Evolutionary conservation across 2,113 vertebrate genomes (phyloP).

Genomic region (Jacana jacana): DNA sequence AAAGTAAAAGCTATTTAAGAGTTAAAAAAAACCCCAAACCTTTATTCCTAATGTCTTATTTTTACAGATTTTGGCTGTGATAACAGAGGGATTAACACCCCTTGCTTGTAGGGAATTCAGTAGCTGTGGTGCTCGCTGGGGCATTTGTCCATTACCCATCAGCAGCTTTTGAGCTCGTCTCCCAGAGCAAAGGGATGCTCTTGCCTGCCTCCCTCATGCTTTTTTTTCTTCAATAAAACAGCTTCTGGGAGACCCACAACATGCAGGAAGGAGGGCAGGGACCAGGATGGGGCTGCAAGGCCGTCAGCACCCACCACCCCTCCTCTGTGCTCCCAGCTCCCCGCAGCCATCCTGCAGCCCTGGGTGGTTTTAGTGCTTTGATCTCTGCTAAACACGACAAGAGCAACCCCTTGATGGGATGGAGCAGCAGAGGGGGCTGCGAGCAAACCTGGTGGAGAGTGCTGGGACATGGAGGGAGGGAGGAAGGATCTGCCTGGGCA

Average conservation of each 20-base stretch:
- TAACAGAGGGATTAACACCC: neutral
- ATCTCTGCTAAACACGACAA: neutral
- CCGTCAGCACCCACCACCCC: rapidly evolving
- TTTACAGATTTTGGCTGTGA: neutral
- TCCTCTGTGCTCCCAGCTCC: neutral
- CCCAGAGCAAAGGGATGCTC: neutral
- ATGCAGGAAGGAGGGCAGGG: neutral
- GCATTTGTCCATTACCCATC: neutral
- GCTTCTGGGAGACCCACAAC: neutral
- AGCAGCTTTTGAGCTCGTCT: neutral
- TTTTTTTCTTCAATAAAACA: neutral
- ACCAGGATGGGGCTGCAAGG: neutral
- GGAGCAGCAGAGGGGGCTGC: too few relatives aligned
- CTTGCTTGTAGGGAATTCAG: rapidly evolving
- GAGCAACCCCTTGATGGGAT: neutral
- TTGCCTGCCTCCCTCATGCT: rapidly evolving
- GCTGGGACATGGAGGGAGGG: rapidly evolving
- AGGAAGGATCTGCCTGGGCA: neutral
- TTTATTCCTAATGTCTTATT: neutral
- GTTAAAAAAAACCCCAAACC: neutral
- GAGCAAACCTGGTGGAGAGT: neutral
- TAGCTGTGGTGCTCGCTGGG: neutral
- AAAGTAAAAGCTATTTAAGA: neutral
- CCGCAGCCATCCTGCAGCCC: rapidly evolving
- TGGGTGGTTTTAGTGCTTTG: rapidly evolving